Conservation (phyloP, 2,888 invertebrate species). For the Drosophila algonquin region DNA sequence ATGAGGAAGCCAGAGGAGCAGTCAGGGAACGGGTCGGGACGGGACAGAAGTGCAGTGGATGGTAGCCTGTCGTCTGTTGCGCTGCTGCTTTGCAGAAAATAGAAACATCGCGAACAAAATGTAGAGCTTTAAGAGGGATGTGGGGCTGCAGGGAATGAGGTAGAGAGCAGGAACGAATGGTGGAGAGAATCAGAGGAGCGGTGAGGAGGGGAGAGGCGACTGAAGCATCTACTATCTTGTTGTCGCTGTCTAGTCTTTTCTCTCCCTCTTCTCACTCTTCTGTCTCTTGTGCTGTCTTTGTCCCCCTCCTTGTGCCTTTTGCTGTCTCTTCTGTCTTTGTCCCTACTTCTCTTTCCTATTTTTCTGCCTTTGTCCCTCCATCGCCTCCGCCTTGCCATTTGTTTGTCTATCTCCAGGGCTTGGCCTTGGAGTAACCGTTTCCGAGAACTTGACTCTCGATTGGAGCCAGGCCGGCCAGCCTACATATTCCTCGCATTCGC, state of each 20-base stretch:
- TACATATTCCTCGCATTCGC: background rate
- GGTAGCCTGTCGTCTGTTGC: conserved; percentile 1
- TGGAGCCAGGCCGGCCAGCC: conserved; percentile 17
- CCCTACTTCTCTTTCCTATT: background rate
- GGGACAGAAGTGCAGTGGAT: background rate
- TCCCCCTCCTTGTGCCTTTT: no score
- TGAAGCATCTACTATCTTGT: background rate
- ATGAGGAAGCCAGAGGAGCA: background rate
- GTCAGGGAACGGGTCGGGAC: background rate
- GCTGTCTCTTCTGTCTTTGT: background rate
- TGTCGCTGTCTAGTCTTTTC: conserved; percentile 1
- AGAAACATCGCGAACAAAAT: conserved; percentile 37
- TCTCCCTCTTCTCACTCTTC: background rate
- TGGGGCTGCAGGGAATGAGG: conserved; percentile 2
- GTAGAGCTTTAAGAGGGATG: background rate
- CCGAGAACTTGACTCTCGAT: conserved; percentile 72
- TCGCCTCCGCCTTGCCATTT: conserved; percentile 29
- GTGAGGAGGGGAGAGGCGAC: conserved; percentile 1
- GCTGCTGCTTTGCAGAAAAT: conserved; percentile 19
- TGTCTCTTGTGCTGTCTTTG: background rate
- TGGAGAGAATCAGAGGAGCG: background rate
- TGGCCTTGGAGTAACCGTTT: conserved; percentile 80
- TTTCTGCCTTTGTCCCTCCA: conserved; percentile 21
- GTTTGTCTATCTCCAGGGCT: conserved; percentile 53
- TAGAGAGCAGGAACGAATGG: background rate